phyloP scores from a whole-genome alignment of 1,140 invertebrate genomes.

The Eueides isabella region DNA sequence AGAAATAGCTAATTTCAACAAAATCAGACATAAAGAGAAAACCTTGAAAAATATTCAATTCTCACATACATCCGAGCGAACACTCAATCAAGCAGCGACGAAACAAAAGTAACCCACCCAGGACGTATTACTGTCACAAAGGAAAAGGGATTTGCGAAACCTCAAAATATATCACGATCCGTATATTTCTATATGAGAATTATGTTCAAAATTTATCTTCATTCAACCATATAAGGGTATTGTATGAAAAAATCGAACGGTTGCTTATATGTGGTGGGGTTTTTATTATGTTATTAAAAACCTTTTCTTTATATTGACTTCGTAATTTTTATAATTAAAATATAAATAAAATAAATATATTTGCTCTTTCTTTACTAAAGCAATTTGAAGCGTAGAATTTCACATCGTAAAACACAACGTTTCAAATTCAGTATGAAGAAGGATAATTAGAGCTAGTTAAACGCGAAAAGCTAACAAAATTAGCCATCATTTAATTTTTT shows the following conservation, averaged over 20 bases:
- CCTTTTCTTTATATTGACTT: background rate
- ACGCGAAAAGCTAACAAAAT: no score
- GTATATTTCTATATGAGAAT: slow-evolving; percentile 40
- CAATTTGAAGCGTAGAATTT: no score
- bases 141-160: slow-evolving; percentile 43
- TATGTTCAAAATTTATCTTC: slow-evolving; percentile 40
- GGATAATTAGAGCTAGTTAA: no score
- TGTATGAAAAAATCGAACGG: slow-evolving; percentile 22
- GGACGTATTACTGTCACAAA: slow-evolving; percentile 46
- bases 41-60: slow-evolving; percentile 39
- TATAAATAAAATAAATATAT: no score
- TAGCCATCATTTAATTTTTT: no score
- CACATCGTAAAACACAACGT: no score
- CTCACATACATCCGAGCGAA: slow-evolving; percentile 33
- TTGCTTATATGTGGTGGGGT: background rate
- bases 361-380: no score
- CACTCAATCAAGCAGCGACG: slow-evolving; percentile 39
- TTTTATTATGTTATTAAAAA: background rate
- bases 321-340: no score
- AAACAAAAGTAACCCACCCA: slow-evolving; percentile 44
- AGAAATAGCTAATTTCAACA: background rate
- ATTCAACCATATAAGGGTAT: slow-evolving; percentile 23
- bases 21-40: slow-evolving; percentile 19
- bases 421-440: no score
- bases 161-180: slow-evolving; percentile 41